Evolutionary conservation across 2,113 vertebrate species (phyloP).

Genomic region (Montifringilla adamsi): DNA sequence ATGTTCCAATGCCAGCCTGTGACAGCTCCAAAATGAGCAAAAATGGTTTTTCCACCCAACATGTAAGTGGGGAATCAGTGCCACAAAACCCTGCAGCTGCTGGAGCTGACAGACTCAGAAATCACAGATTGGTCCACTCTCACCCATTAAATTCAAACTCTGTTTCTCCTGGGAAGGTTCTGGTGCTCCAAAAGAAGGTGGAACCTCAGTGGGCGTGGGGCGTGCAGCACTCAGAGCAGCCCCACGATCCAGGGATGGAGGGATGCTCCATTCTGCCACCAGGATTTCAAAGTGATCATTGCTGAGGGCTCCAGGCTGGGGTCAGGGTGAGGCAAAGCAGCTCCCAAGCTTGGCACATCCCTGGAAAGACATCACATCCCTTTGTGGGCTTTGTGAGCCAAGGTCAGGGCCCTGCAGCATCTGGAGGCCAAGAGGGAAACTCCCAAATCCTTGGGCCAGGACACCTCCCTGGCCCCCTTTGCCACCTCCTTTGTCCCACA

Average conservation of each 20-base stretch:
- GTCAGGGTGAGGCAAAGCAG: neutral
- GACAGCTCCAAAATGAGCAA: neutral
- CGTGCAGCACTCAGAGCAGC: neutral
- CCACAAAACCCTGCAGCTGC: neutral
- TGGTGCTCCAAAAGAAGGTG: neutral
- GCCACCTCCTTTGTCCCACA: neutral
- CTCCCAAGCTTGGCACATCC: neutral
- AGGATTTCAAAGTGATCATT: neutral
- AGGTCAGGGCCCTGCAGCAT: neutral
- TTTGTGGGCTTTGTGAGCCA: neutral
- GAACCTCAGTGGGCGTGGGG: neutral
- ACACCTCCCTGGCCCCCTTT: neutral
- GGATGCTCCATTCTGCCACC: neutral
- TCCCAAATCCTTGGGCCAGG: neutral
- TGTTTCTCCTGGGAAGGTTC: neutral
- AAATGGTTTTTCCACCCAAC: neutral
- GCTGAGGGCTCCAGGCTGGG: neutral
- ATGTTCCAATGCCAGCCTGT: neutral
- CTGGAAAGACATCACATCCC: too few species aligned
- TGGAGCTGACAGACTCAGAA: neutral
- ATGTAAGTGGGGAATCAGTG: neutral
- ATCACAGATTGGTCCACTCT: neutral
- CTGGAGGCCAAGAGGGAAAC: neutral
- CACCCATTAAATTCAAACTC: neutral
- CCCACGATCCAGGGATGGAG: rapidly evolving